Conservation (phyloP, 1,140 invertebrate genomes). For the Drosophila sp. region DNA sequence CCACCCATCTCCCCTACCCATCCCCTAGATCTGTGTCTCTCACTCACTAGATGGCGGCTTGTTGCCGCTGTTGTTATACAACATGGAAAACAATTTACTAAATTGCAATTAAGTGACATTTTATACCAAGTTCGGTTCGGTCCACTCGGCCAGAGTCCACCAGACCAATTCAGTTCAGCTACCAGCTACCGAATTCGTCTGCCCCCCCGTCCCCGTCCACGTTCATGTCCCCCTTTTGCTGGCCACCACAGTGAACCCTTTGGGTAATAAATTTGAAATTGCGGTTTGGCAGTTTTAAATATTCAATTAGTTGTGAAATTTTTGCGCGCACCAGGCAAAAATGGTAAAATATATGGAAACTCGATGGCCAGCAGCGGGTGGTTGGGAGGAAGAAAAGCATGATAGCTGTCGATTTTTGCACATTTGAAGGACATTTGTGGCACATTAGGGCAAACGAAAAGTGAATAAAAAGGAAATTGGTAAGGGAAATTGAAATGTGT, state of each 20-base stretch:
- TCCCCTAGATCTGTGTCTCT: neutral
- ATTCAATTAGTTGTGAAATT: slow-evolving; percentile 82
- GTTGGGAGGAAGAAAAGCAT: slow-evolving; percentile 26
- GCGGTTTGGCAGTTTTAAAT: slow-evolving; percentile 81
- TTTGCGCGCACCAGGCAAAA: slow-evolving; percentile 55
- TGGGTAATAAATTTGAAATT: slow-evolving; percentile 83
- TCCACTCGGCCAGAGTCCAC: slow-evolving; percentile 42
- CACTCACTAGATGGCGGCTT: slow-evolving; percentile 40
- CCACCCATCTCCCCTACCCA: neutral
- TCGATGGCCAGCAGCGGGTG: neutral
- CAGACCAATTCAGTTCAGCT: slow-evolving; percentile 16
- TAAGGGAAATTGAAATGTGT: slow-evolving; percentile 14
- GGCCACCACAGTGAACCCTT: slow-evolving; percentile 23
- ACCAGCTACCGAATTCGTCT: neutral
- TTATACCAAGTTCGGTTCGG: slow-evolving; percentile 59
- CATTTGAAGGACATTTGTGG: slow-evolving; percentile 50
- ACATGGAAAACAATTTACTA: slow-evolving; percentile 82
- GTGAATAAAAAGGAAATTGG: neutral
- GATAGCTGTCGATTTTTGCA: slow-evolving; percentile 58
- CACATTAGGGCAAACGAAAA: slow-evolving; percentile 13
- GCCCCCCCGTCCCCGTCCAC: neutral
- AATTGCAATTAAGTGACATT: slow-evolving; percentile 83
- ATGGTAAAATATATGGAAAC: slow-evolving; percentile 39
- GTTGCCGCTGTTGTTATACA: slow-evolving; percentile 78
- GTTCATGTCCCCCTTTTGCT: neutral